These are phyloP conservation scores for Watsonalla cultraria DNA, from an alignment of 2,888 invertebrate species.

Conservation along the genomic window DNA sequence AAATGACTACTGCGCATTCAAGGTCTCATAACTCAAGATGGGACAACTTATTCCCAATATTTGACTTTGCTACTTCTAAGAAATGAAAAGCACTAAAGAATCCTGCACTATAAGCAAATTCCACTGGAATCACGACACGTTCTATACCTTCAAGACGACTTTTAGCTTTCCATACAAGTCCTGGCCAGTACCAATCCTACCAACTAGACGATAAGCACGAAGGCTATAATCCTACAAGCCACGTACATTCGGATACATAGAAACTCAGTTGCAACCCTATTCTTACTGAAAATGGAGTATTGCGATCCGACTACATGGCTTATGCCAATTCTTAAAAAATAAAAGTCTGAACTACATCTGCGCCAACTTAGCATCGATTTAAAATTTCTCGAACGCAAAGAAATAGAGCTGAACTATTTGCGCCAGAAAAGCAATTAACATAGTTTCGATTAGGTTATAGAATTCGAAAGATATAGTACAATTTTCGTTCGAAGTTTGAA, in stretches of 20 bases:
- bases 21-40: too few relatives aligned
- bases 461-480: neutral
- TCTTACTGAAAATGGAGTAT: slow-evolving; percentile 32
- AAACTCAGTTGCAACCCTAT: slow-evolving; percentile 21
- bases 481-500: neutral
- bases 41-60: too few relatives aligned
- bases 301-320: slow-evolving; percentile 18
- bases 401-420: slow-evolving; percentile 16
- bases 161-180: too few relatives aligned
- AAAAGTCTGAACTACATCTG: neutral
- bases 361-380: too few relatives aligned
- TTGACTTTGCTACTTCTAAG: too few relatives aligned
- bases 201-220: slow-evolving; percentile 11
- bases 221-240: slow-evolving; percentile 7
- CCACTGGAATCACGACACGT: too few relatives aligned
- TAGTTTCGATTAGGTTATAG: too few relatives aligned
- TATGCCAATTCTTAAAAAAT: slow-evolving; percentile 25
- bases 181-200: too few relatives aligned
- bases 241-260: slow-evolving; percentile 14
- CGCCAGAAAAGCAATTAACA: neutral
- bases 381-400: slow-evolving; percentile 9
- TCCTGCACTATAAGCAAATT: too few relatives aligned
- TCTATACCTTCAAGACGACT: too few relatives aligned
- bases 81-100: too few relatives aligned
- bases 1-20: too few relatives aligned